Base-by-base conservation (phyloP, 2,888 invertebrate species). In the Phortica magna region DNA sequence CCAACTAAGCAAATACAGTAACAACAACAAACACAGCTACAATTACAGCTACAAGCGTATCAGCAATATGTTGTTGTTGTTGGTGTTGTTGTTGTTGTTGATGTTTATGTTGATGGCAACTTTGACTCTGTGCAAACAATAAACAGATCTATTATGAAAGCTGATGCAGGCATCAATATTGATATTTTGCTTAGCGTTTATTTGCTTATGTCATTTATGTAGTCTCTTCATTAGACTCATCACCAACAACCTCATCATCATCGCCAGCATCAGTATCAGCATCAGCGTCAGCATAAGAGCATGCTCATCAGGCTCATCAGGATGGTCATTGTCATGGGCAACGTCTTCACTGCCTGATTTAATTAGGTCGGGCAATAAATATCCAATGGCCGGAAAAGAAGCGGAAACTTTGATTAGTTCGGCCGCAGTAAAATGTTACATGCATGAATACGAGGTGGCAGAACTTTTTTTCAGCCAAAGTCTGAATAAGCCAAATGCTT, bases 301-400 rank as follows among this genome's bases (percentile, higher is more conserved):
- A 55, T 9, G 7, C 14, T 55, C 7, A 55, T n/a, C 55, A 55
- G 17, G n/a, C n/a, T n/a, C 5, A n/a, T 12, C 17, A 12, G 17
- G 2, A 55, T n/a, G 14, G 7, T 55, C 55, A 55, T 55, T 55
- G 17, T 55, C 55, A 55, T 55, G 14, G 12, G 6, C 55, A n/a
- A 17, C 55, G 3, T 55, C 31, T 31, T 31, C 31, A 31, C 22
- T 68, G 48, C 53, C 19, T 55, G 12, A 71, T 55, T 71, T 71
- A 55, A 71, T 71, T 71, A 71, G 55, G 53, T 55, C 70, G 53
- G 43, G 55, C 70, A 55, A 55, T 41, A 31, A 31, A 65, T 65
- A 39, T 10, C 65, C 41, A 65, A 65, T 41, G 19, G 53, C n/a
- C 14, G 55, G 17, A 55, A 17, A 55, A 55, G 6, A 22, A 22